Conservation (phyloP, 2,888 invertebrate genomes). For the Mellilla xanthometata region DNA sequence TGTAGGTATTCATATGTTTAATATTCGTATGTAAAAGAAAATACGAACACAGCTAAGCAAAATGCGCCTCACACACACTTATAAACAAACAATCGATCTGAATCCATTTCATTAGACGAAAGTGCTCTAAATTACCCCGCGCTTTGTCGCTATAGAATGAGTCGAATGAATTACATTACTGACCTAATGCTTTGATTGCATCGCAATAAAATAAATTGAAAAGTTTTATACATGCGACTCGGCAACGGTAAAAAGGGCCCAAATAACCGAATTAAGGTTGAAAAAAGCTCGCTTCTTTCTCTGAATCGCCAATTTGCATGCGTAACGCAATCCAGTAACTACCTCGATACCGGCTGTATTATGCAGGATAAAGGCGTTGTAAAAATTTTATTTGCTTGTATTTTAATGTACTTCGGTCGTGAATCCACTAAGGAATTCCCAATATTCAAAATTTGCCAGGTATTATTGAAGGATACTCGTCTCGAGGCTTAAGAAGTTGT, state of each 20-base stretch:
- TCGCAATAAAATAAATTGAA: conserved; percentile 34
- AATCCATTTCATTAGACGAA: conserved; percentile 18
- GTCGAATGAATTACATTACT: conserved; percentile 30
- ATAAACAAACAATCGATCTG: conserved; percentile 38
- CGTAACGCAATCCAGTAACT: conserved; percentile 58
- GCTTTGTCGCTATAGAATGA: conserved; percentile 21
- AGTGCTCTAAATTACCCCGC: conserved; percentile 16
- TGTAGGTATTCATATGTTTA: no score
- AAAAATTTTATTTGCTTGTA: conserved; percentile 46
- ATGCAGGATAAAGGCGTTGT: conserved; percentile 55
- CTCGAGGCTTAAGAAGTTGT: conserved; percentile 18
- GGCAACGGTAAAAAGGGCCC: conserved; percentile 47
- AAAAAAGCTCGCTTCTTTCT: conserved; percentile 45
- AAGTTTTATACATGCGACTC: conserved; percentile 34
- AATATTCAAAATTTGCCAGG: conserved; percentile 13
- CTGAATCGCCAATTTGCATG: conserved; percentile 62
- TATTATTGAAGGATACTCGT: background rate
- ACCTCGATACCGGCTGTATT: conserved; percentile 54
- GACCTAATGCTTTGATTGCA: conserved; percentile 31
- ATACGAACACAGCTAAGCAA: no score
- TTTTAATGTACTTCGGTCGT: conserved; percentile 38
- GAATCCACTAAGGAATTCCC: conserved; percentile 11
- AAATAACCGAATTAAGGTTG: conserved; percentile 56
- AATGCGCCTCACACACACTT: background rate
- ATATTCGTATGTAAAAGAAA: no score